Base-by-base conservation (phyloP, 2,797 vertebrate species). In the Eulemur mongoz region DNA sequence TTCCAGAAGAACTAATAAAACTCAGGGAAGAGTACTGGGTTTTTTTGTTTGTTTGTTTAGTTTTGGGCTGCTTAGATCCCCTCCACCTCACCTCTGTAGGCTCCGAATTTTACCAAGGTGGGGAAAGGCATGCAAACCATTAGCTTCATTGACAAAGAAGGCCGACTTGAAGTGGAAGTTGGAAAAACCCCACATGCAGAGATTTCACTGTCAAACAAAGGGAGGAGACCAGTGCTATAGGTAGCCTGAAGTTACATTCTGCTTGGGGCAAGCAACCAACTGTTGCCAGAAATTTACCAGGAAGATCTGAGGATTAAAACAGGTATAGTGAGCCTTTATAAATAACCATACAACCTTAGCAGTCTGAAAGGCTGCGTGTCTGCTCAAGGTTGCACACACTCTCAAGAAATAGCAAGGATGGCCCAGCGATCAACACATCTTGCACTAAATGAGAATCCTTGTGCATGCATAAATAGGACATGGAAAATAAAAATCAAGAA, bases 121-220 rank as follows among this genome's bases (percentile, higher is more conserved):
- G 8, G 25, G 1, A 11, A 69, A 20, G 2, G 4, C 3, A 3
- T 40, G 32, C 35, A 50, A 91, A 48, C 25, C 35, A 35, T 15
- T 14, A 54, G 11, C 35, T 27, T 38, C n/a, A 52, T 10, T 40
- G n/a, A 80, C 48, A 81, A 48, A 63, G 45, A 84, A 43, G 35
- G 18, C 1, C 57, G 9, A 27, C 32, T 67, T 72, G 1, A 40
- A n/a, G 2, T 25, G 4, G 4, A 48, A 22, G 0, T 10, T 14
- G 27, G 30, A 82, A 82, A 85, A 78, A 4, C 0, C 6, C 54
- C 30, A 48, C 11, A 20, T 87, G 4, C 2, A 65, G n/a, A 72
- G 10, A 57, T n/a, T 67, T 54, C 5, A 48, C 40, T 63, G 23
- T n/a, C 10, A 35, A 88, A 65, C 6, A 32, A 50, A 87, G 2